A percentile compares a stretch with the other conserved stretches of the same genome.
phyloP scores from a whole-genome alignment of 2,113 vertebrate species.

The Hippocampus guttulatus region DNA sequence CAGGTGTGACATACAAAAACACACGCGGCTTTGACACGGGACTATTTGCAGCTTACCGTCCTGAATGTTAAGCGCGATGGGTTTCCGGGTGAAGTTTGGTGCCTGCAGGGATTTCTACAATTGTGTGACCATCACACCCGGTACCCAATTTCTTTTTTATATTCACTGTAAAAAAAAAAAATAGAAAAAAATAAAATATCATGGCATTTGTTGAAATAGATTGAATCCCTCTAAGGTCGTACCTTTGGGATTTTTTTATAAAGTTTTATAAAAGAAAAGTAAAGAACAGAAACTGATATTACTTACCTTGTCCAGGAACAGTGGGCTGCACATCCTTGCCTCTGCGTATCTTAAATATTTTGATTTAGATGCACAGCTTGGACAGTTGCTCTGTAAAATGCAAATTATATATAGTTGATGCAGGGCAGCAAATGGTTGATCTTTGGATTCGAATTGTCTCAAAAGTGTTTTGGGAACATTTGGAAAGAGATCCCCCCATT shows the following conservation, averaged over 20 bases:
- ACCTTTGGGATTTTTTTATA: too few species aligned
- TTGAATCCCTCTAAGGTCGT: neutral
- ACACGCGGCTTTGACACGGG: neutral
- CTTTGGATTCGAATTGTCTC: neutral
- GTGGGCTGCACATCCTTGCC: slow-evolving; percentile 63
- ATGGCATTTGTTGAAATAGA: neutral
- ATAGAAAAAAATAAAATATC: neutral
- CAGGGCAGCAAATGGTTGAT: neutral
- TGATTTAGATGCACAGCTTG: slow-evolving; percentile 9
- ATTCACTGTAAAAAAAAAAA: slow-evolving; percentile 43
- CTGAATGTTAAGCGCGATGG: slow-evolving; percentile 77
- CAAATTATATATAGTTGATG: neutral
- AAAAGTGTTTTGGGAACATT: neutral
- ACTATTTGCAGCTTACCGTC: slow-evolving; percentile 64
- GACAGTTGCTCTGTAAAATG: slow-evolving; percentile 23
- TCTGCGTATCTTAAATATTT: slow-evolving; percentile 66
- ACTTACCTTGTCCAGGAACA: slow-evolving; percentile 67
- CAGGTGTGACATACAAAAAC: neutral
- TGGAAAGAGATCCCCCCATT: neutral
- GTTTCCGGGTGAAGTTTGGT: slow-evolving; percentile 82
- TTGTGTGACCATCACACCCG: slow-evolving; percentile 78
- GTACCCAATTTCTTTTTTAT: slow-evolving; percentile 73
- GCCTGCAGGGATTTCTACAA: slow-evolving; percentile 75
- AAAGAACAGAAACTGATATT: neutral
- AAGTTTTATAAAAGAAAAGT: neutral